Evolutionary conservation across 2,797 vertebrate genomes (phyloP).

Genomic region (Taeniopygia guttata): DNA sequence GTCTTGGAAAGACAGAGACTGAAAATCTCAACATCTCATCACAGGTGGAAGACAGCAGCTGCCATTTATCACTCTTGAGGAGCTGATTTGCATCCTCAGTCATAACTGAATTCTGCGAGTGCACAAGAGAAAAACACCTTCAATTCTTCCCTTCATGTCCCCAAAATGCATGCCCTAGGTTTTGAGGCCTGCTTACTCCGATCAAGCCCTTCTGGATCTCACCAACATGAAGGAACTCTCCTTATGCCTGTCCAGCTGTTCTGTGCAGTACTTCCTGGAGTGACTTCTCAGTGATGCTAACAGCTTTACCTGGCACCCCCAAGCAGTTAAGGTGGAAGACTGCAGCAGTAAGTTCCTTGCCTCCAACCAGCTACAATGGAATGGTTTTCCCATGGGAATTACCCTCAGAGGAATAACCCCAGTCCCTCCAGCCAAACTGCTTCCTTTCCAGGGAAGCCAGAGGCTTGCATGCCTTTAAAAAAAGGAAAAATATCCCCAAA

Average conservation of each 20-base stretch:
- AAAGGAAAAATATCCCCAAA: neutral
- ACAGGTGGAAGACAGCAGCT: neutral
- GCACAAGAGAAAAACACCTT: neutral
- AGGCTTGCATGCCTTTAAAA: neutral
- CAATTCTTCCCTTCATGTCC: accelerated
- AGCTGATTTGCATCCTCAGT: neutral
- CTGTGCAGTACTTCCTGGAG: neutral
- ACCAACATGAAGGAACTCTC: neutral
- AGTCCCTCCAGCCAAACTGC: neutral
- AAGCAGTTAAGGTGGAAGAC: neutral
- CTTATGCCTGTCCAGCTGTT: neutral
- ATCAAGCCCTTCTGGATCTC: neutral
- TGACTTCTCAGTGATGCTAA: accelerated
- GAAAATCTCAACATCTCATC: neutral
- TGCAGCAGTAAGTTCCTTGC: accelerated
- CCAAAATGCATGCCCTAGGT: neutral
- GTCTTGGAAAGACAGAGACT: accelerated
- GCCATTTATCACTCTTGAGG: neutral
- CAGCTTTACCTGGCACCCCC: neutral
- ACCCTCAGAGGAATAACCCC: neutral
- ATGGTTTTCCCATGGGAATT: neutral
- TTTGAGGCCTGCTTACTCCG: neutral
- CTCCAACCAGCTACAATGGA: neutral
- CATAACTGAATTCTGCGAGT: neutral
- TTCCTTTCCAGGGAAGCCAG: neutral